phyloP scores from a whole-genome alignment of 2,888 invertebrate species.

The Monochamus alternatus region DNA sequence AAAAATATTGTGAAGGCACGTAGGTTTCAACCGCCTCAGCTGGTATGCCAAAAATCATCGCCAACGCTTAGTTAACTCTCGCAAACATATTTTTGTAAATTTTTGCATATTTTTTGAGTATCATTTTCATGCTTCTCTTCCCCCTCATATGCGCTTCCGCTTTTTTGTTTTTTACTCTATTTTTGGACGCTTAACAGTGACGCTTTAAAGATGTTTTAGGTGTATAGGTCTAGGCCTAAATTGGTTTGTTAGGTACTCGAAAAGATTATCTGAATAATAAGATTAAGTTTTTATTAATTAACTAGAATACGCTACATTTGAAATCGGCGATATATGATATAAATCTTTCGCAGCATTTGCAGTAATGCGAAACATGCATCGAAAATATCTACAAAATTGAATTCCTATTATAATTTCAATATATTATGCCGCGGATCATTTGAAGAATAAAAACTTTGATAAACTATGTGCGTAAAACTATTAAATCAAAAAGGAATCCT shows the following conservation, averaged over 20 bases:
- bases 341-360: too few relatives aligned
- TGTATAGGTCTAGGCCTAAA: conserved; percentile 7
- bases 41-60: conserved; percentile 23
- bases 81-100: conserved; percentile 42
- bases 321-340: too few relatives aligned
- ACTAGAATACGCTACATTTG: too few relatives aligned
- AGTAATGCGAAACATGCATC: too few relatives aligned
- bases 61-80: conserved; percentile 46
- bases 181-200: conserved; percentile 49
- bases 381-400: too few relatives aligned
- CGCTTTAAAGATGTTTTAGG: conserved; percentile 11
- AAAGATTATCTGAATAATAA: too few relatives aligned
- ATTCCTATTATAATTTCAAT: too few relatives aligned
- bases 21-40: background rate
- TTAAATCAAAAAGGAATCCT: too few relatives aligned
- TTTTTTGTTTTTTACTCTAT: conserved; percentile 48
- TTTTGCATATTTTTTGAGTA: conserved; percentile 36
- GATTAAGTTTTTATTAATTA: too few relatives aligned
- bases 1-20: conserved; percentile 14
- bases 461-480: too few relatives aligned
- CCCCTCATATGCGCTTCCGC: conserved; percentile 55
- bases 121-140: conserved; percentile 53
- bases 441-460: too few relatives aligned
- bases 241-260: background rate
- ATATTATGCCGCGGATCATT: too few relatives aligned